Conservation (phyloP, 1,140 invertebrate species). For the Drosophila erecta region DNA sequence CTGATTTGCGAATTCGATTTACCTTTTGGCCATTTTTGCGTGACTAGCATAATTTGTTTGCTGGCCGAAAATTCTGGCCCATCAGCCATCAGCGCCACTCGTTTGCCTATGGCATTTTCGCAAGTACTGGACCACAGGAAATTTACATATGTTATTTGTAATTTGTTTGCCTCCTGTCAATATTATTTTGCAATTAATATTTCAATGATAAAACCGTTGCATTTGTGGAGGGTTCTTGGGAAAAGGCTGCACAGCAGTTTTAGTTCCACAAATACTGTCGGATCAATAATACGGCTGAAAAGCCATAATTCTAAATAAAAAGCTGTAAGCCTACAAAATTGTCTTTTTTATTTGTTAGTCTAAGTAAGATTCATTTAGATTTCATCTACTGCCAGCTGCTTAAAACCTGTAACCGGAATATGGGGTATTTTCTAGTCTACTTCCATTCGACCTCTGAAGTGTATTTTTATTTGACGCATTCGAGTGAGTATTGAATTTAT, state of each 20-base stretch:
- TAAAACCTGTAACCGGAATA: neutral
- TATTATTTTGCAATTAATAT: conserved; percentile 81
- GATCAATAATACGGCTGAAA: neutral
- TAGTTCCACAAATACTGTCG: neutral
- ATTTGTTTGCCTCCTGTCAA: conserved; percentile 67
- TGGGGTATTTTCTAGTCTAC: conserved; percentile 5
- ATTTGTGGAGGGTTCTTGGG: neutral
- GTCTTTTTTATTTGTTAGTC: no score
- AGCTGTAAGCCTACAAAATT: no score
- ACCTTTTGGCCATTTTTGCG: conserved; percentile 44
- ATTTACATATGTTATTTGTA: conserved; percentile 67
- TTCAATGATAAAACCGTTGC: conserved; percentile 41
- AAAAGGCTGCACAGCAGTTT: neutral
- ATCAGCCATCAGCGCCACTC: conserved; percentile 3
- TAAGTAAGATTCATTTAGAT: no score
- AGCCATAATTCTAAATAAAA: no score
- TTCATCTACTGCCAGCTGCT: no score
- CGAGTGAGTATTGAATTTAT: conserved; percentile 23
- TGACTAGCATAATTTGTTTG: conserved; percentile 37
- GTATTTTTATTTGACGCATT: conserved; percentile 15
- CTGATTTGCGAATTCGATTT: conserved; percentile 24
- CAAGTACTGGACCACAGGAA: conserved; percentile 17
- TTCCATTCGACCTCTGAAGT: neutral
- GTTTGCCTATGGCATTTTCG: conserved; percentile 17
- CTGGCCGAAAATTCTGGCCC: conserved; percentile 22